Evolutionary conservation across 2,888 invertebrate species (phyloP).

Genomic region (Nipponacmea schrenckii): DNA sequence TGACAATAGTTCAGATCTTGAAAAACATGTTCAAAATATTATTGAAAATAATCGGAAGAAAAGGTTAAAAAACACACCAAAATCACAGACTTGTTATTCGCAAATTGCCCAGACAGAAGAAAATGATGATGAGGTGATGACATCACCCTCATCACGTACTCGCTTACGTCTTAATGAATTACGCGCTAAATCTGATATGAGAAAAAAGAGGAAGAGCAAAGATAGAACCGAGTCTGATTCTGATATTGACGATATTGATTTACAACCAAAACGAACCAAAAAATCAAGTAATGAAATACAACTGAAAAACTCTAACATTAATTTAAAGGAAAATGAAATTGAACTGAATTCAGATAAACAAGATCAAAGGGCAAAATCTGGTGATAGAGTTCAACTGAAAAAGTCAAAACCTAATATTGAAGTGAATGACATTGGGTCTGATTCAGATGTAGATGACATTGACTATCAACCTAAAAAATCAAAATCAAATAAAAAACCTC

Average conservation of each 20-base stretch:
- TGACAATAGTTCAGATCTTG: too few species aligned
- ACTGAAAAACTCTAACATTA: background rate
- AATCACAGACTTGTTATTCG: too few species aligned
- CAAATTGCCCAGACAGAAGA: too few species aligned
- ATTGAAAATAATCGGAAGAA: too few species aligned
- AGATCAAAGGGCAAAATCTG: background rate
- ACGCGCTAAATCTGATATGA: too few species aligned
- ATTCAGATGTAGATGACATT: background rate
- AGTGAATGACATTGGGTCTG: background rate
- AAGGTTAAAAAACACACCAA: too few species aligned
- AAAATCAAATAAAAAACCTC: conserved; percentile 1
- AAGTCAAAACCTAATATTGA: background rate
- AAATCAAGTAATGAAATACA: background rate
- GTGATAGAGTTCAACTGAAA: background rate
- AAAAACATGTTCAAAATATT: too few species aligned
- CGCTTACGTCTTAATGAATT: too few species aligned
- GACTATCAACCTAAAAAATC: background rate
- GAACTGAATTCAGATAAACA: background rate
- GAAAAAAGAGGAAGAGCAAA: too few species aligned
- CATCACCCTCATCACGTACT: too few species aligned
- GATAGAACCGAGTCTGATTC: too few species aligned
- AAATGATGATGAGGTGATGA: too few species aligned
- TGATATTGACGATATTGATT: background rate
- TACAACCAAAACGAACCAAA: background rate
- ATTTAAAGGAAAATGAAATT: background rate